Evolutionary conservation across 2,888 invertebrate species (phyloP).

Genomic region (Archips crataeganus): DNA sequence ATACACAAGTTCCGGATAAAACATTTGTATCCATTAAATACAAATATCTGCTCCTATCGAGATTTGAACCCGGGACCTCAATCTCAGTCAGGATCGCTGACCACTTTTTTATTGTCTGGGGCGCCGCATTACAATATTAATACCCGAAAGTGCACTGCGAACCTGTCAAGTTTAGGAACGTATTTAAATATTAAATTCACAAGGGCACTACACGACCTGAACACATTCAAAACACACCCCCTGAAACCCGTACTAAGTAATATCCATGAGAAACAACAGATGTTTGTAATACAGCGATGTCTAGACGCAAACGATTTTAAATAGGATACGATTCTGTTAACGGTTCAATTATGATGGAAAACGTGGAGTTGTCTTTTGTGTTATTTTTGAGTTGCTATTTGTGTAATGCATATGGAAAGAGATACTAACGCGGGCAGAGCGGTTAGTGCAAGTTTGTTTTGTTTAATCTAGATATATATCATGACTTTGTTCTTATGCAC

Average conservation of each 20-base stretch:
- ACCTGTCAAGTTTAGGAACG: no score
- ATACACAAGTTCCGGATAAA: no score
- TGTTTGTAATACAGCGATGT: slow-evolving; percentile 22
- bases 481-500: no score
- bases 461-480: not conserved
- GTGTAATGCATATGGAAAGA: slow-evolving; percentile 7
- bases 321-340: slow-evolving; percentile 16
- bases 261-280: slow-evolving; percentile 29
- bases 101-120: no score
- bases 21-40: no score
- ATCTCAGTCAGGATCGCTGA: no score
- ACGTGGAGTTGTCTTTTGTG: not conserved
- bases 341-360: slow-evolving; percentile 12
- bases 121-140: no score
- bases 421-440: not conserved
- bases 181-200: no score
- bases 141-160: no score
- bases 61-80: no score
- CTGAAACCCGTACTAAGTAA: not conserved
- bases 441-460: not conserved
- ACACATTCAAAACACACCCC: not conserved
- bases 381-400: slow-evolving; percentile 28
- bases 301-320: slow-evolving; percentile 35
- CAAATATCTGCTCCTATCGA: no score
- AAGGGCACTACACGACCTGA: not conserved